Evolutionary conservation across 2,888 invertebrate species (phyloP).

Genomic region (Brenthis daphne): DNA sequence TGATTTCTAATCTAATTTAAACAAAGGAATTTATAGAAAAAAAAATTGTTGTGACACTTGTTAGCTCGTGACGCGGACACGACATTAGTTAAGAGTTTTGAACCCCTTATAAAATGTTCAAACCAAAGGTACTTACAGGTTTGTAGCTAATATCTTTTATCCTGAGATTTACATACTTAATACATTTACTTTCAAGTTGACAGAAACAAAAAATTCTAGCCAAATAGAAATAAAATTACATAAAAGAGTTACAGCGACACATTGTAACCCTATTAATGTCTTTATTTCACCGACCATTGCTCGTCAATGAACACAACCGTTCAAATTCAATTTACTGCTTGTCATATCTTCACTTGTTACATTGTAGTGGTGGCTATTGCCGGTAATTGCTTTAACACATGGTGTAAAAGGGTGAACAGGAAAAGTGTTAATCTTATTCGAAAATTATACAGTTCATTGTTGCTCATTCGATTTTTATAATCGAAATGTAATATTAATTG

Average conservation of each 20-base stretch:
- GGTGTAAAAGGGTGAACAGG: constrained; percentile 67
- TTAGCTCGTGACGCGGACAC: too few relatives aligned
- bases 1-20: too few relatives aligned
- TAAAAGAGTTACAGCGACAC: constrained; percentile 40
- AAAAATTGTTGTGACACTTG: too few relatives aligned
- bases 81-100: too few relatives aligned
- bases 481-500: constrained; percentile 4
- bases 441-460: constrained; percentile 34
- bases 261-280: constrained; percentile 57
- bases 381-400: constrained; percentile 77
- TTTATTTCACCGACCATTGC: constrained; percentile 69
- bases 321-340: constrained; percentile 76
- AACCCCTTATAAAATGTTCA: too few relatives aligned
- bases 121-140: too few relatives aligned
- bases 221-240: constrained; percentile 21
- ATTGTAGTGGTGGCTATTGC: constrained; percentile 61
- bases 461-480: constrained; percentile 26
- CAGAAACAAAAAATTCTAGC: constrained; percentile 8
- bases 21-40: too few relatives aligned
- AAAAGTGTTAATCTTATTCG: constrained; percentile 39
- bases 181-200: too few relatives aligned
- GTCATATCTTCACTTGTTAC: constrained; percentile 74
- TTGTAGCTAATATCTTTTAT: too few relatives aligned
- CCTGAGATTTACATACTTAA: too few relatives aligned
- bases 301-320: constrained; percentile 58